phyloP scores from a whole-genome alignment of 2,888 invertebrate genomes.

The Drosophila aldrichi region DNA sequence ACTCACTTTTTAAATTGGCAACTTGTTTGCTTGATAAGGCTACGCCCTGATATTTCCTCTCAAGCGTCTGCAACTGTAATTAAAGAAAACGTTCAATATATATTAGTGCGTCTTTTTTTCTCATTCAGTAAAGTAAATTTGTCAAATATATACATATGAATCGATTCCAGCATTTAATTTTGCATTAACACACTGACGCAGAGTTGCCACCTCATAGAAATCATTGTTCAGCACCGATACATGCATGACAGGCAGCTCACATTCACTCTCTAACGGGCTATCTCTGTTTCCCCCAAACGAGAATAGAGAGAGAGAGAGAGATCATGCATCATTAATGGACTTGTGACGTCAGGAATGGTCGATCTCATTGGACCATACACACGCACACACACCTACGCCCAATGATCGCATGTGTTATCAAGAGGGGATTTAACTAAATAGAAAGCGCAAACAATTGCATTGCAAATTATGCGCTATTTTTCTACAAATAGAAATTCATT shows the following conservation, averaged over 20 bases:
- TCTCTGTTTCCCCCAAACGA: background rate
- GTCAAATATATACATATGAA: background rate
- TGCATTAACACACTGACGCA: background rate
- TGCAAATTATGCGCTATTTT: conserved; percentile 73
- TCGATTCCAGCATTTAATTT: conserved; percentile 1
- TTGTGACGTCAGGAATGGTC: conserved; percentile 50
- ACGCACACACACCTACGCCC: background rate
- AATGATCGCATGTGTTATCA: conserved; percentile 58
- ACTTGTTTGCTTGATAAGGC: conserved; percentile 11
- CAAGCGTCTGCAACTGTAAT: conserved; percentile 41
- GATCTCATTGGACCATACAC: conserved; percentile 38
- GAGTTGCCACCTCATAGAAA: conserved; percentile 39
- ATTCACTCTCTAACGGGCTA: background rate
- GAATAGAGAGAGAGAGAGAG: background rate
- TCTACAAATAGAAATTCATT: conserved; percentile 71
- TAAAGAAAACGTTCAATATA: background rate
- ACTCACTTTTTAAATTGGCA: conserved; percentile 21
- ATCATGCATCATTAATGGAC: conserved; percentile 26
- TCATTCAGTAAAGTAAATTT: background rate
- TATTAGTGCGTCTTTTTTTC: background rate
- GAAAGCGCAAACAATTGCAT: conserved; percentile 74
- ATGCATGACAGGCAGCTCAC: conserved; percentile 19
- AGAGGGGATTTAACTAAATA: conserved; percentile 57
- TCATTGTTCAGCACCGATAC: background rate
- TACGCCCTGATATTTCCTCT: conserved; percentile 12